Evolutionary conservation across 1,140 invertebrate genomes (phyloP).

Genomic region (Hydropsyche tenuis): DNA sequence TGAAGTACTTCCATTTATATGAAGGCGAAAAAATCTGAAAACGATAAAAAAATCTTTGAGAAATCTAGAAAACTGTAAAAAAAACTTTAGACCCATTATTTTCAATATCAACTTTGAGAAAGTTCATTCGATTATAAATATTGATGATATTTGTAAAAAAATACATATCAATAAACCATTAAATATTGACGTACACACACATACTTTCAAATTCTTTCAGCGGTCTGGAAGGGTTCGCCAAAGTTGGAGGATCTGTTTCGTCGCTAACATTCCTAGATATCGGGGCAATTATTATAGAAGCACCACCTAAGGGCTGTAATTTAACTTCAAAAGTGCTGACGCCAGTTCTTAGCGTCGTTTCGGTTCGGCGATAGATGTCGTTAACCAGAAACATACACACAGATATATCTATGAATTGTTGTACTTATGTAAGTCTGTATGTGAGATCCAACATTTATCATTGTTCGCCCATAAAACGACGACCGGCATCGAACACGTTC

Average conservation of each 20-base stretch:
- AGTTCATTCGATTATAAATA: too few species aligned
- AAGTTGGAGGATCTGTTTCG: conserved; percentile 12
- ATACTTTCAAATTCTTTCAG: too few species aligned
- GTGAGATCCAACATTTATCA: conserved; percentile 4
- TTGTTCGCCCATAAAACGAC: conserved; percentile 18
- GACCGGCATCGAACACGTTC: not conserved
- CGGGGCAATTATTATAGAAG: conserved; percentile 41
- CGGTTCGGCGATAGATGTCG: conserved; percentile 38
- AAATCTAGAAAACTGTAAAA: too few species aligned
- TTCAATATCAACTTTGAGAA: too few species aligned
- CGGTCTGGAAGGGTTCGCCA: not conserved
- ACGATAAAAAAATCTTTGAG: too few species aligned
- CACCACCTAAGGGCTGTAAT: conserved; percentile 42
- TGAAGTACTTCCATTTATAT: not conserved
- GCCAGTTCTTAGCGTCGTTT: conserved; percentile 41
- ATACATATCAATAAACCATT: too few species aligned
- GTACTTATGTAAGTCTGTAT: not conserved
- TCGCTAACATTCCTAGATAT: conserved; percentile 39
- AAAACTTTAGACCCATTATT: too few species aligned
- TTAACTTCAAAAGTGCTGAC: conserved; percentile 42
- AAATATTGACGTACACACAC: too few species aligned
- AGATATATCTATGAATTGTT: not conserved
- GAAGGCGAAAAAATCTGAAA: not conserved
- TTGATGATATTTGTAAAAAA: too few species aligned
- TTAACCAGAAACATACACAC: conserved; percentile 27